Evolutionary conservation across 2,797 vertebrate species (phyloP).

Genomic region (Sarcoramphus papa): DNA sequence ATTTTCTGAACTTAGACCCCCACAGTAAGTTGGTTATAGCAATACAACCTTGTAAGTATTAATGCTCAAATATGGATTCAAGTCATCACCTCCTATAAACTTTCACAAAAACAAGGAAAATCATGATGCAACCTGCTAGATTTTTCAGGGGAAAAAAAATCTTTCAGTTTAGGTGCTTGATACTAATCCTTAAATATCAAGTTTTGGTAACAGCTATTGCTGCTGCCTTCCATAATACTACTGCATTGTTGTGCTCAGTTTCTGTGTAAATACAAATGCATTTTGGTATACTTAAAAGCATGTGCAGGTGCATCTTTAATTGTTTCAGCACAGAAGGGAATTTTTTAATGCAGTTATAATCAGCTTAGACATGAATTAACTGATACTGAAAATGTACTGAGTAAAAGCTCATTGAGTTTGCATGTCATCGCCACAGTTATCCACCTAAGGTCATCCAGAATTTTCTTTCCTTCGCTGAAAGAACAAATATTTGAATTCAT

Average conservation of each 20-base stretch:
- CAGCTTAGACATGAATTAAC: neutral
- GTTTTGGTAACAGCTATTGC: neutral
- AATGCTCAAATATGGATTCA: conserved; percentile 27
- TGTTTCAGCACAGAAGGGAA: neutral
- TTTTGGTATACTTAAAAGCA: neutral
- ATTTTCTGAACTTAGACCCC: neutral
- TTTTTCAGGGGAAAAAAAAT: neutral
- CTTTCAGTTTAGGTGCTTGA: conserved; percentile 4
- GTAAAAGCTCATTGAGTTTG: neutral
- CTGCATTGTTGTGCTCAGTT: neutral
- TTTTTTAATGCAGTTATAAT: neutral
- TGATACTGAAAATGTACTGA: neutral
- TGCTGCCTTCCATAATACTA: neutral
- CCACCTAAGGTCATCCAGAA: neutral
- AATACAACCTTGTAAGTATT: neutral
- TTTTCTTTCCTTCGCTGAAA: neutral
- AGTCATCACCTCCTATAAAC: conserved; percentile 18
- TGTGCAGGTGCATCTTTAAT: neutral
- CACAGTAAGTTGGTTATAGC: neutral
- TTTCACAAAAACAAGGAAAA: conserved; percentile 21
- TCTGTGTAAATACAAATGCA: neutral
- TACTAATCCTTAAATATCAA: neutral
- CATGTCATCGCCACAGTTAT: neutral
- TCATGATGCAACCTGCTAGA: neutral
- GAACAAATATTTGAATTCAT: neutral